These are phyloP conservation scores for Actinopyga echinites DNA, from an alignment of 53 echinoderm and acorn worm genomes.

Conservation along the genomic window DNA sequence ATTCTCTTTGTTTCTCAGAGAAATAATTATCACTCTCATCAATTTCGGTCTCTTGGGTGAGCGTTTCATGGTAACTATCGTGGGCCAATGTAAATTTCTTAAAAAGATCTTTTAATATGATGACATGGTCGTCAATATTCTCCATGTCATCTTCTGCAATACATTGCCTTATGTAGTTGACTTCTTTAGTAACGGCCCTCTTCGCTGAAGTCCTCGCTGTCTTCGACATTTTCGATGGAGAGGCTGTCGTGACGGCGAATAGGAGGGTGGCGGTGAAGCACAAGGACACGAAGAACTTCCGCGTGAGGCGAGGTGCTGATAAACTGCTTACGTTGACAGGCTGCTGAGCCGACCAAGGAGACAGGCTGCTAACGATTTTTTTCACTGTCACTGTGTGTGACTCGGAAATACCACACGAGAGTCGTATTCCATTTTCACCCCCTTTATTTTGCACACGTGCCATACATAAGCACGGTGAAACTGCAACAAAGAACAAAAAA, in stretches of 20 bases:
- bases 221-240: background rate
- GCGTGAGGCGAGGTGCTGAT: background rate
- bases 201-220: constrained; percentile 42
- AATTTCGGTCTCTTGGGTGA: constrained; percentile 9
- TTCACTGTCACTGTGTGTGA: background rate
- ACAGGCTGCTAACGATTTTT: too few relatives aligned
- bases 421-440: too few relatives aligned
- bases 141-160: constrained; percentile 36
- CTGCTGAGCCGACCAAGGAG: too few relatives aligned
- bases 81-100: constrained; percentile 28
- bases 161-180: constrained; percentile 21
- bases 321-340: background rate
- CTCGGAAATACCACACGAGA: too few relatives aligned
- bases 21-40: constrained; percentile 49
- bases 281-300: constrained; percentile 3
- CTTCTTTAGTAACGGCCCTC: constrained; percentile 43
- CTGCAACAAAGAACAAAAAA: too few relatives aligned
- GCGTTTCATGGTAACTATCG: too few relatives aligned
- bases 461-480: too few relatives aligned
- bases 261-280: constrained; percentile 13
- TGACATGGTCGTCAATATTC: constrained; percentile 16
- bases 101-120: constrained; percentile 31
- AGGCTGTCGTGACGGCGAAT: constrained; percentile 3
- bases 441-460: too few relatives aligned
- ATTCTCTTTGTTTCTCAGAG: too few relatives aligned